phyloP scores from a whole-genome alignment of 1,140 invertebrate genomes.

The Drosophila bifasciata region DNA sequence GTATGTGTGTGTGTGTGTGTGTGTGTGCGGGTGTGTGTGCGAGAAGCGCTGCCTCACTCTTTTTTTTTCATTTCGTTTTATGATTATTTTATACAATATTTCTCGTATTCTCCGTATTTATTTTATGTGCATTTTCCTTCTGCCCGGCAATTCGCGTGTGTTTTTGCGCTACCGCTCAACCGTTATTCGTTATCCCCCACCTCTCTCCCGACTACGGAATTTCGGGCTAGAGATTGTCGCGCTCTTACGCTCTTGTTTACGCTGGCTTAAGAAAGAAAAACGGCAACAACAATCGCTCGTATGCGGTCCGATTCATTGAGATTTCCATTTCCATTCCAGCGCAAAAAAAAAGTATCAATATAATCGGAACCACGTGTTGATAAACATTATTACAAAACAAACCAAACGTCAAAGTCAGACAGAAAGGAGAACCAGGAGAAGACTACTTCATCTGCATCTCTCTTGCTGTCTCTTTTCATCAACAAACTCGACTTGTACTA shows the following conservation, averaged over 20 bases:
- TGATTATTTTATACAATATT: slow-evolving; percentile 69
- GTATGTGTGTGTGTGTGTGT: slow-evolving; percentile 32
- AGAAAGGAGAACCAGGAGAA: slow-evolving; percentile 10
- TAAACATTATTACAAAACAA: slow-evolving; percentile 42
- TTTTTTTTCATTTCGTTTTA: slow-evolving; percentile 54
- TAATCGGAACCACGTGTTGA: slow-evolving; percentile 52
- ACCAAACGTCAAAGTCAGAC: neutral
- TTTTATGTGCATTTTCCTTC: slow-evolving; percentile 72
- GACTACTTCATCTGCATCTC: slow-evolving; percentile 23
- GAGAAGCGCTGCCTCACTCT: slow-evolving; percentile 46
- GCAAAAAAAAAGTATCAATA: slow-evolving; percentile 26
- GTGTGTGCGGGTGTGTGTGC: slow-evolving; percentile 36
- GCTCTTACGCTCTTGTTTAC: slow-evolving; percentile 19
- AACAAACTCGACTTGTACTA: slow-evolving; percentile 35
- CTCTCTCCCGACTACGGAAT: slow-evolving; percentile 36
- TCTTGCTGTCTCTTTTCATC: slow-evolving; percentile 18
- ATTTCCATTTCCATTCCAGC: slow-evolving; percentile 58
- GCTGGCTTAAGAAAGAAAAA: neutral
- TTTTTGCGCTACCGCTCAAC: slow-evolving; percentile 30
- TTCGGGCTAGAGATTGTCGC: slow-evolving; percentile 52
- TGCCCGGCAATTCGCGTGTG: slow-evolving; percentile 69
- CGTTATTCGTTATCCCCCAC: neutral
- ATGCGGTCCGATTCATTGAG: slow-evolving; percentile 44
- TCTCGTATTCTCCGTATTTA: slow-evolving; percentile 58
- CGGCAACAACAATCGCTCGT: slow-evolving; percentile 13